Evolutionary conservation across 2,888 invertebrate genomes (phyloP), one percentile per base, ranked within the genome.

Genomic region (Sminthurides aquaticus): DNA sequence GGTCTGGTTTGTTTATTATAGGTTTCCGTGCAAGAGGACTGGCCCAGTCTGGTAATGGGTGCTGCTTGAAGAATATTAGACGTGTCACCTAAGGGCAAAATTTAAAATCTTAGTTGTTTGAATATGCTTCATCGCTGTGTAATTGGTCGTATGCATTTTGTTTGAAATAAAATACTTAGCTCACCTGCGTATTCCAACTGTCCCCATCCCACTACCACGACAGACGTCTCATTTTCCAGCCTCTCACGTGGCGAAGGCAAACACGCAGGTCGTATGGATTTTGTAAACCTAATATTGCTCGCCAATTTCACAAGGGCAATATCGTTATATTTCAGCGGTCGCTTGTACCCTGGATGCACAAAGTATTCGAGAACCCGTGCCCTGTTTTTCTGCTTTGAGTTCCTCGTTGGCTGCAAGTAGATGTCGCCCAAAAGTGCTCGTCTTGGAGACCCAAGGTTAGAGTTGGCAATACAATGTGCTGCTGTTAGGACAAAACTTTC

Each of bases 101-200:
- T n/a, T n/a, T n/a, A n/a, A n/a, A n/a, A n/a, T n/a, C n/a, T n/a
- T n/a, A n/a, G n/a, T n/a, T n/a, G n/a, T n/a, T n/a, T n/a, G n/a
- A n/a, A n/a, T n/a, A n/a, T n/a, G n/a, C n/a, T n/a, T n/a, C n/a
- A n/a, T n/a, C n/a, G n/a, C n/a, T n/a, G n/a, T n/a, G n/a, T n/a
- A n/a, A n/a, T n/a, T n/a, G n/a, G n/a, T n/a, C n/a, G n/a, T n/a
- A n/a, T n/a, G n/a, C n/a, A n/a, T n/a, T n/a, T n/a, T n/a, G n/a
- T n/a, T n/a, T n/a, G n/a, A n/a, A n/a, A n/a, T n/a, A n/a, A n/a
- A n/a, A n/a, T n/a, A 2, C 3, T 49, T n/a, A 60, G n/a, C 34
- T 60, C 48, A 71, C 72, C 70, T 57, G 62, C 67, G n/a, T 64
- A 57, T 58, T 70, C 71, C 48, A 67, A 27, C 15, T 34, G 43